Base-by-base conservation (phyloP, 2,797 vertebrate species). In the Prionace glauca region DNA sequence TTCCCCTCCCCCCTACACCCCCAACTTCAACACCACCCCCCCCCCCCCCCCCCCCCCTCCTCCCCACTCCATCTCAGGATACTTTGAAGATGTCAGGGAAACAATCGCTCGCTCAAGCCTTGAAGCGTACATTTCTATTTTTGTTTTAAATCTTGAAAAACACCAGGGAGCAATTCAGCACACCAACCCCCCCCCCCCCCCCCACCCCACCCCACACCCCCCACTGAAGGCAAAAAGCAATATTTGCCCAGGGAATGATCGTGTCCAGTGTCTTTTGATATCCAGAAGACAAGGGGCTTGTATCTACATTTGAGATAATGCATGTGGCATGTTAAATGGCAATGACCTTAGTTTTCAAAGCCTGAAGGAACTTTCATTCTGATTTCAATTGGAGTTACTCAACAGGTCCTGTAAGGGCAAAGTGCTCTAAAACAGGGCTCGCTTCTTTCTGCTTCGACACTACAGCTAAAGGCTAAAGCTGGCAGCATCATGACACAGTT, bases 1-100 rank as follows among this genome's bases (percentile, higher is more conserved):
- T n/a, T n/a, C 98, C 99, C 98, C 98, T 98, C 97, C 96, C 96
- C 95, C 97, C 97, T 97, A 96, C 95, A 96, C 96, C 45, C 45
- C 45, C 45, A 2, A 50, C 45, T 1, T 50, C 45, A 50, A 50
- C 45, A 50, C 45, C 45, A 0, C 45, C 97, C 96, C 79, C 96
- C 96, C 96, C 96, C 96, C 72, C n/a, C 67, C 29, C 69, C n/a
- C 3, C 45, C 69, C 1, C 29, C 98, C 98, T 98, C 98, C 98
- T 97, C 96, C 96, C 95, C 97, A 97, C 97, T 8, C 95, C 95
- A 45, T 50, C 77, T 65, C 9, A 60, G 62, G 29, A n/a, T 10
- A 32, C 93, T 95, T 95, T 95, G 93, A 95, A 95, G 93, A 56
- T 95, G 29, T 60, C 93, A 8, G 41, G 45, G 50, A 45, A 29